Conservation (phyloP, 1,140 invertebrate species). For the Helicoverpa armigera region DNA sequence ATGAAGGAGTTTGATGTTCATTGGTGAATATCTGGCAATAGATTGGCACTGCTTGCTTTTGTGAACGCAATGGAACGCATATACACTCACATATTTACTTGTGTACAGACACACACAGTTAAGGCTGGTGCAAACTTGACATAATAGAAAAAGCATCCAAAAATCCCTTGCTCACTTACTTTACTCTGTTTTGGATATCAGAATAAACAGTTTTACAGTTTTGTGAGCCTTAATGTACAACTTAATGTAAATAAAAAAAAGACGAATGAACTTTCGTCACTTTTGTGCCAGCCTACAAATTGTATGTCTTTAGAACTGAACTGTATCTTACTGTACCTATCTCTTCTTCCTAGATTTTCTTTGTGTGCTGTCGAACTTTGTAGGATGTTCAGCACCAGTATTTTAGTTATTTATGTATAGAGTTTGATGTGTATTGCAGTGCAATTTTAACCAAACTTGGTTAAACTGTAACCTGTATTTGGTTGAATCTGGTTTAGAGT, state of each 20-base stretch:
- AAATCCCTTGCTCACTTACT: background rate
- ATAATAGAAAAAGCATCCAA: background rate
- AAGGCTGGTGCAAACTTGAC: slow-evolving; percentile 1
- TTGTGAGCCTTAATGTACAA: too few relatives aligned
- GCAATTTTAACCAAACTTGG: too few relatives aligned
- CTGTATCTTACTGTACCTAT: background rate
- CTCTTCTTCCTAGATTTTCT: slow-evolving; percentile 25
- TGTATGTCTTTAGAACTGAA: slow-evolving; percentile 19
- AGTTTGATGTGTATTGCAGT: background rate
- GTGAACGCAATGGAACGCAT: slow-evolving; percentile 18
- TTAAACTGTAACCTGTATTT: too few relatives aligned
- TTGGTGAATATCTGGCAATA: slow-evolving; percentile 66
- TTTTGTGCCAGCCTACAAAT: background rate
- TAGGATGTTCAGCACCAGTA: background rate
- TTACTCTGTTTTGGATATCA: too few relatives aligned
- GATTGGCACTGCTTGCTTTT: slow-evolving; percentile 43
- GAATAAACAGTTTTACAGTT: too few relatives aligned
- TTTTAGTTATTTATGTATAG: background rate
- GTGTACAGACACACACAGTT: background rate
- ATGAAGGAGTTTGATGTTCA: slow-evolving; percentile 70
- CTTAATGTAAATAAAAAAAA: too few relatives aligned
- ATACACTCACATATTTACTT: slow-evolving; percentile 20
- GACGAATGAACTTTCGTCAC: background rate
- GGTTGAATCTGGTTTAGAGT: too few relatives aligned
- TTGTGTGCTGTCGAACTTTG: background rate